phyloP scores from a whole-genome alignment of 1,140 invertebrate genomes.

The Micrasema longulum region DNA sequence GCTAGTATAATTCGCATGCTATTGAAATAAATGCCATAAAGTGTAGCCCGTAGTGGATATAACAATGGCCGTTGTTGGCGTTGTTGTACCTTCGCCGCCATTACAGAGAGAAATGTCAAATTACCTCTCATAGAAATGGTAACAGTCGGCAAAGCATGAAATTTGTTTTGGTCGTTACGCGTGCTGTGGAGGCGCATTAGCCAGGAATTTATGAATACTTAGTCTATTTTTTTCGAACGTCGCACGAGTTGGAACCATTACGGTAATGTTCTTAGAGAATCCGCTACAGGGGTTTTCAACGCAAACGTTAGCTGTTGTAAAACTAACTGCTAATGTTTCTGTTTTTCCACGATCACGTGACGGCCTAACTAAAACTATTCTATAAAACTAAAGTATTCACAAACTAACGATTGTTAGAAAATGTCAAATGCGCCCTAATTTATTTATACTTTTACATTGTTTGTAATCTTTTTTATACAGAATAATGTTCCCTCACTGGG shows the following conservation, averaged over 20 bases:
- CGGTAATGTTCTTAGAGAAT: constrained; percentile 19
- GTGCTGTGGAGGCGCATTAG: constrained; percentile 17
- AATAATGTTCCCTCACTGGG: too few species aligned
- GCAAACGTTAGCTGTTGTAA: background rate
- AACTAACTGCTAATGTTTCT: too few species aligned
- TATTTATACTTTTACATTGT: too few species aligned
- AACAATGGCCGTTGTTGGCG: background rate
- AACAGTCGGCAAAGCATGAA: constrained; percentile 35
- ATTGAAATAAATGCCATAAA: too few species aligned
- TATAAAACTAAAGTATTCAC: too few species aligned
- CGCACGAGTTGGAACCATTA: constrained; percentile 30
- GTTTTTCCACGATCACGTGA: too few species aligned
- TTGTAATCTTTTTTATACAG: too few species aligned
- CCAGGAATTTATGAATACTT: constrained; percentile 33
- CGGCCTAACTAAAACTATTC: too few species aligned
- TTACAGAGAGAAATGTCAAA: constrained; percentile 19
- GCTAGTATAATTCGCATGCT: too few species aligned
- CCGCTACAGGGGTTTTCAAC: constrained; percentile 5
- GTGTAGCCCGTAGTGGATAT: too few species aligned
- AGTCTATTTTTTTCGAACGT: constrained; percentile 24
- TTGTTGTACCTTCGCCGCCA: background rate
- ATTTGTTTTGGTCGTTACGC: constrained; percentile 41
- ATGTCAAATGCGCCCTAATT: too few species aligned
- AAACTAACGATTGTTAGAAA: too few species aligned
- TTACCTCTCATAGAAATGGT: constrained; percentile 16